A percentile compares a stretch with the other conserved stretches of the same genome.
Conservation (phyloP, 2,797 vertebrate genomes). For the Galaxias olidus region DNA sequence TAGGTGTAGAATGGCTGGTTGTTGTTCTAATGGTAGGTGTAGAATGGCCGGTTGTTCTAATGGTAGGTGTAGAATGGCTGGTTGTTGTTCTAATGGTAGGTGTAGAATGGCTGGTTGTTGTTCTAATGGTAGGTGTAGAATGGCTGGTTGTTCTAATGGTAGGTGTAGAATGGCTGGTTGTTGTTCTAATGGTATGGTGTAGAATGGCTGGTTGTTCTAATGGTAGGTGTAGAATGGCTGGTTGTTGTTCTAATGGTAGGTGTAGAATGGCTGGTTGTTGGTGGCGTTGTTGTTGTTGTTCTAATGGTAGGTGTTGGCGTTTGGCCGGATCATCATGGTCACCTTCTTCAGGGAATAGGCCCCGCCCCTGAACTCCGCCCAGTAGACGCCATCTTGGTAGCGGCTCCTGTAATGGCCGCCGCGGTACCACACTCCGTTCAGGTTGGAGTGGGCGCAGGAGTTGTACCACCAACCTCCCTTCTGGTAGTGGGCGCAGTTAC, state of each 20-base stretch:
- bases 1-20: constrained; percentile 76
- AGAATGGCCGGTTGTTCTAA: constrained; percentile 50
- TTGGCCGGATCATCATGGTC: constrained; percentile 82
- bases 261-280: constrained; percentile 50
- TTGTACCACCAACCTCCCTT: constrained; percentile 94
- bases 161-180: constrained; percentile 72
- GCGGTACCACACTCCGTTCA: constrained; percentile 88
- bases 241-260: constrained; percentile 75
- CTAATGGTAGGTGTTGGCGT: constrained; percentile 86
- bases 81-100: constrained; percentile 75
- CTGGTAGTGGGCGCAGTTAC: constrained; percentile 89
- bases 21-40: constrained; percentile 81
- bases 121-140: constrained; percentile 83
- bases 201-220: constrained; percentile 50
- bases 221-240: constrained; percentile 83
- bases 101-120: constrained; percentile 58
- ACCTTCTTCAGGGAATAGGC: constrained; percentile 85
- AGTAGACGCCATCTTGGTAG: constrained; percentile 88
- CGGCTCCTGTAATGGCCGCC: constrained; percentile 88
- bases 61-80: constrained; percentile 83
- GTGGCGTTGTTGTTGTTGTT: constrained; percentile 1
- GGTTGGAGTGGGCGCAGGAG: constrained; percentile 87
- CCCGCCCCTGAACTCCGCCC: constrained; percentile 88
- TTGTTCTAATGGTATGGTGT: constrained; percentile 82
- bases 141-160: constrained; percentile 70